Evolutionary conservation across 1,140 invertebrate genomes (phyloP).

Genomic region (Eupristina koningsbergeri): DNA sequence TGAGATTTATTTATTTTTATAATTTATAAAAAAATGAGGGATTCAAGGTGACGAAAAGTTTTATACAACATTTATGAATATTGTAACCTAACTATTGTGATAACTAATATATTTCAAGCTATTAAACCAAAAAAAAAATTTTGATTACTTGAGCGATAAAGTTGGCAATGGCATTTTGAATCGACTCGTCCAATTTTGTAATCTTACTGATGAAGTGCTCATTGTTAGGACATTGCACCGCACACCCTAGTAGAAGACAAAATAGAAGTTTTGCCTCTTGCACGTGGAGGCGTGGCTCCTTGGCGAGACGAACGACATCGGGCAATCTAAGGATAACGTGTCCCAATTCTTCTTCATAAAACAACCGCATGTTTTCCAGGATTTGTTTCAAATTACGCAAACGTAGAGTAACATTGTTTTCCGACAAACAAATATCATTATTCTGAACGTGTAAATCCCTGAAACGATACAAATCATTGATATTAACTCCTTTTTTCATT

Average conservation of each 20-base stretch:
- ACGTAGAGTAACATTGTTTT: neutral
- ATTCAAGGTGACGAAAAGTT: too few species aligned
- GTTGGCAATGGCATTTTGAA: slow-evolving; percentile 43
- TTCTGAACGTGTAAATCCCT: slow-evolving; percentile 2
- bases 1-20: too few species aligned
- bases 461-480: neutral
- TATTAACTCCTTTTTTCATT: neutral
- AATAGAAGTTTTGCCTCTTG: slow-evolving; percentile 52
- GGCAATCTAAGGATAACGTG: slow-evolving; percentile 42
- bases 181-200: neutral
- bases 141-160: slow-evolving; percentile 46
- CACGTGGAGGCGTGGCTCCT: slow-evolving; percentile 39
- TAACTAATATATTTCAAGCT: too few species aligned
- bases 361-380: slow-evolving; percentile 48
- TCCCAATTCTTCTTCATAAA: slow-evolving; percentile 49
- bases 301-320: slow-evolving; percentile 17
- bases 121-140: neutral
- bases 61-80: too few species aligned
- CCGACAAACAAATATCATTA: neutral
- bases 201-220: slow-evolving; percentile 51
- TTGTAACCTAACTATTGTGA: too few species aligned
- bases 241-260: slow-evolving; percentile 52
- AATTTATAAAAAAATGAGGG: too few species aligned
- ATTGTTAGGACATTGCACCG: slow-evolving; percentile 44
- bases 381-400: slow-evolving; percentile 41